A percentile compares a stretch with the other conserved stretches of the same genome.
Evolutionary conservation across 2,888 invertebrate species (phyloP).

Genomic region (Ennomos fuscantarius): DNA sequence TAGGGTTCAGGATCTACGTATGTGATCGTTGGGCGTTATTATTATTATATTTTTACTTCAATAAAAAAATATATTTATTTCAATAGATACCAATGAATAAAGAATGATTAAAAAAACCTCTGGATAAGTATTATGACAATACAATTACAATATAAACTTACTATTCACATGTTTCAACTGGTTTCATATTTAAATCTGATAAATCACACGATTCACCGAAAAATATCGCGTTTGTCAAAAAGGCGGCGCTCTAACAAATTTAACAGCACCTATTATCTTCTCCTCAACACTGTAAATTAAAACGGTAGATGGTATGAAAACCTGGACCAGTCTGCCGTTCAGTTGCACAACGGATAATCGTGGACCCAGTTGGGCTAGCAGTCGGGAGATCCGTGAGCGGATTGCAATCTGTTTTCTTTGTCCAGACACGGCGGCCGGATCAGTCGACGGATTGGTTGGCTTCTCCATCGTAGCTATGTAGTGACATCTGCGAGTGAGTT

Average conservation of each 20-base stretch:
- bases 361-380: constrained; percentile 41
- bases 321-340: constrained; percentile 55
- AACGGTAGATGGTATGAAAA: constrained; percentile 65
- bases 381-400: constrained; percentile 48
- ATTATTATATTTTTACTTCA: no score
- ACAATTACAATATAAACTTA: no score
- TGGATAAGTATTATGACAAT: no score
- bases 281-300: constrained; percentile 80
- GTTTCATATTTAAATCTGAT: not conserved
- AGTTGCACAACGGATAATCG: constrained; percentile 44
- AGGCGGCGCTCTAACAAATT: constrained; percentile 71
- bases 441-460: constrained; percentile 54
- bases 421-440: constrained; percentile 60
- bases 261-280: constrained; percentile 77
- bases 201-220: constrained; percentile 13
- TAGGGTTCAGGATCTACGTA: no score
- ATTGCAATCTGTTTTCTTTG: constrained; percentile 81
- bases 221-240: constrained; percentile 47
- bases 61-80: no score
- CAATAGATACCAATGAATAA: no score
- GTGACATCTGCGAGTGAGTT: constrained; percentile 53
- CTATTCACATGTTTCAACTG: no score
- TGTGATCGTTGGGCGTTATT: no score
- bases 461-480: constrained; percentile 21
- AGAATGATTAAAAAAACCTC: no score